Evolutionary conservation across 2,888 invertebrate genomes (phyloP).

Genomic region (Spisula subtruncata): DNA sequence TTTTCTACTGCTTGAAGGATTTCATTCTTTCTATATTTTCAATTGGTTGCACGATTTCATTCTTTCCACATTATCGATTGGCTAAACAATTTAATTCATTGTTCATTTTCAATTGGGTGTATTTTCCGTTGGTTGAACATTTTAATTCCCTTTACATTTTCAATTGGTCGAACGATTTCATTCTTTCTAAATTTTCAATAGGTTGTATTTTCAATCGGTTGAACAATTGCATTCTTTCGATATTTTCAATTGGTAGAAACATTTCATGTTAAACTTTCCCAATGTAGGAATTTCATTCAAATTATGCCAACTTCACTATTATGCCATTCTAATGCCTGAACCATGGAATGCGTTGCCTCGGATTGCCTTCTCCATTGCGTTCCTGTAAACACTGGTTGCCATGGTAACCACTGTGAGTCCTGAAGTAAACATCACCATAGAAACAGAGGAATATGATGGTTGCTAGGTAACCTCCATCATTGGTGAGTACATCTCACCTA

Average conservation of each 20-base stretch:
- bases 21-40: too few species aligned
- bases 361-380: neutral
- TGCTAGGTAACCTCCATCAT: conserved; percentile 75
- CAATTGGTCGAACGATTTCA: neutral
- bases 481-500: conserved; percentile 79
- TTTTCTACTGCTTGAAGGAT: neutral
- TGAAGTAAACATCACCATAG: conserved; percentile 60
- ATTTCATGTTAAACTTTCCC: neutral
- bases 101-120: neutral
- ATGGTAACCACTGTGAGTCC: conserved; percentile 20
- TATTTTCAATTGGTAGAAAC: too few species aligned
- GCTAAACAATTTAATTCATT: neutral
- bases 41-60: neutral
- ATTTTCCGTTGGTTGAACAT: too few species aligned
- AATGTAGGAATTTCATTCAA: neutral
- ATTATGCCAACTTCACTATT: conserved; percentile 14
- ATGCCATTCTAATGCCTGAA: conserved; percentile 31
- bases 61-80: too few species aligned
- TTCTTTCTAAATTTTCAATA: neutral
- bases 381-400: neutral
- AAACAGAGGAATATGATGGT: conserved; percentile 60
- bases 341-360: neutral
- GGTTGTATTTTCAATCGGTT: neutral
- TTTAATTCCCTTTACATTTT: neutral
- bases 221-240: neutral